A percentile compares a stretch with the other conserved stretches of the same genome.
Evolutionary conservation across 1,140 invertebrate genomes (phyloP).

Genomic region (Nylanderia fulva): DNA sequence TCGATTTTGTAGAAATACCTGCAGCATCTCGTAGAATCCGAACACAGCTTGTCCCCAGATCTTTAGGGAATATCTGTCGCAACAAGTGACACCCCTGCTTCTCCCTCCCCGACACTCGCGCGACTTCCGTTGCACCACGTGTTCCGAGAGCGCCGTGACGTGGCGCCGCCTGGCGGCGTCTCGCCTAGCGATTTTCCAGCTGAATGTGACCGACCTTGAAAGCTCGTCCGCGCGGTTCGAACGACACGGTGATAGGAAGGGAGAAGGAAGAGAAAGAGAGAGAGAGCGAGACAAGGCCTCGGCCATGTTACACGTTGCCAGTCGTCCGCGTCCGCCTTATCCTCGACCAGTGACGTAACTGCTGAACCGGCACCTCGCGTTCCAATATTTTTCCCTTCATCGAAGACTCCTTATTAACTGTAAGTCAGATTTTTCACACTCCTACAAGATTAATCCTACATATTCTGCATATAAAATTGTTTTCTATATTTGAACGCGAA

Average conservation of each 20-base stretch:
- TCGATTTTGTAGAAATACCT: too few relatives aligned
- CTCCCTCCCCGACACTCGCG: not conserved
- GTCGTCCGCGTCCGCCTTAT: not conserved
- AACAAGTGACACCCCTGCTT: not conserved
- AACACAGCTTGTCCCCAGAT: not conserved
- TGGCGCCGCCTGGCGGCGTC: conserved; percentile 73
- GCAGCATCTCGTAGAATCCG: not conserved
- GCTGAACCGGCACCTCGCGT: not conserved
- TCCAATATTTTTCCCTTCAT: not conserved
- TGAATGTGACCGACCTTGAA: conserved; percentile 83
- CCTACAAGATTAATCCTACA: not conserved
- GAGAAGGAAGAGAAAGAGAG: conserved; percentile 52
- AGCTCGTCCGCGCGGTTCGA: conserved; percentile 66
- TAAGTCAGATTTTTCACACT: not conserved
- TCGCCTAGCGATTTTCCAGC: conserved; percentile 55
- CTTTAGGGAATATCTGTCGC: not conserved
- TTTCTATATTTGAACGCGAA: too few relatives aligned
- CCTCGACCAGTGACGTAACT: conserved; percentile 29
- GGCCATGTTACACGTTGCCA: conserved; percentile 75
- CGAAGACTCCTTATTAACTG: not conserved
- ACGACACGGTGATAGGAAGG: conserved; percentile 26
- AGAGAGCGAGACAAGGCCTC: conserved; percentile 78
- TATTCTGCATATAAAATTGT: not conserved
- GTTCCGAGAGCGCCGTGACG: conserved; percentile 48
- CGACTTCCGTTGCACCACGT: conserved; percentile 69